phyloP scores from a whole-genome alignment of 2,113 vertebrate genomes.

The Syrrhaptes paradoxus region DNA sequence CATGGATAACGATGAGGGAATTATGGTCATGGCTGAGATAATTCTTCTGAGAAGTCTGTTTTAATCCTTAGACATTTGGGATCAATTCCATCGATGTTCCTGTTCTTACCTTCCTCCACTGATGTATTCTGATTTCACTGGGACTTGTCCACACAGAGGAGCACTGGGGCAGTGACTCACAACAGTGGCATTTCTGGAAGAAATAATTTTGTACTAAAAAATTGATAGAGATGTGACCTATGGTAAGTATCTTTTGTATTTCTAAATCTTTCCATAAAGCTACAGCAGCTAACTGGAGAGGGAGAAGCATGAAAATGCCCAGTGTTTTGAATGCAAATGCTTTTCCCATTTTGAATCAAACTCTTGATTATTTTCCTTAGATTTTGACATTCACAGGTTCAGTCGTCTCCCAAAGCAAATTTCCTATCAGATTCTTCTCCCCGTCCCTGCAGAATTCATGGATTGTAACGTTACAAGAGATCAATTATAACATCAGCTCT shows the following conservation, averaged over 20 bases:
- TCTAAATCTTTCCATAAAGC: not conserved
- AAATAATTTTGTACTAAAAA: not conserved
- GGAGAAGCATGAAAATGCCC: not conserved
- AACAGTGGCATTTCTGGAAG: not conserved
- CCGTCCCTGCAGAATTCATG: not conserved
- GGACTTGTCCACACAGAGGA: not conserved
- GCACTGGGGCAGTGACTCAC: not conserved
- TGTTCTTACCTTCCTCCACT: not conserved
- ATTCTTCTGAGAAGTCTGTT: not conserved
- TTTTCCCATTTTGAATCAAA: not conserved
- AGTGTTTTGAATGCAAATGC: not conserved
- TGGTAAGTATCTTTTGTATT: not conserved
- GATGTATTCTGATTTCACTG: not conserved
- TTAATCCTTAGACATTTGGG: not conserved
- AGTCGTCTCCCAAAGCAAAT: not conserved
- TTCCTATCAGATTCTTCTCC: not conserved
- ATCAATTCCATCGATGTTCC: not conserved
- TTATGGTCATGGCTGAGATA: not conserved
- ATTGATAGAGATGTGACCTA: not conserved
- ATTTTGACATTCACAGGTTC: not conserved
- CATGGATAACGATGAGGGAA: not conserved
- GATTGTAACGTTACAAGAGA: not conserved
- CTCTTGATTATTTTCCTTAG: not conserved
- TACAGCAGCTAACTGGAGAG: not conserved
- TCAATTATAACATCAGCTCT: not conserved